phyloP scores from a whole-genome alignment of 2,888 invertebrate species.

The Drosophila rellima region DNA sequence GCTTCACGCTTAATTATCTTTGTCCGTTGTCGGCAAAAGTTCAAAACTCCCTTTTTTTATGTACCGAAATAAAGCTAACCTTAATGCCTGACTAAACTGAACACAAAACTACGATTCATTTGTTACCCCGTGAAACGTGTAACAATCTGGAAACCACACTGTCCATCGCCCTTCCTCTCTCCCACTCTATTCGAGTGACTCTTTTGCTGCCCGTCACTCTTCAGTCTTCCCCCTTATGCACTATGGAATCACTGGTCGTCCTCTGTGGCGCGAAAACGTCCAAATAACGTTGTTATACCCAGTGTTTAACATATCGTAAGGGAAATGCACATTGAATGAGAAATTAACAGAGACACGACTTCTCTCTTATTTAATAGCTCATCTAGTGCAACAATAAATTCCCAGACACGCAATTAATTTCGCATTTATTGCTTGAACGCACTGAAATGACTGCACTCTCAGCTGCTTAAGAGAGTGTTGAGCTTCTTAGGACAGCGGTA shows the following conservation, averaged over 20 bases:
- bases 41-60: constrained; percentile 11
- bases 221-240: neutral
- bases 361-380: neutral
- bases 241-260: constrained; percentile 1
- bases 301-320: neutral
- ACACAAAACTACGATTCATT: constrained; percentile 12
- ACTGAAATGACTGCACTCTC: neutral
- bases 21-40: constrained; percentile 32
- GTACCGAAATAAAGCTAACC: constrained; percentile 24
- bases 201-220: neutral
- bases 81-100: constrained; percentile 34
- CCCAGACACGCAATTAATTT: neutral
- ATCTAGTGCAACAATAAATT: neutral
- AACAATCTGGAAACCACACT: constrained; percentile 17
- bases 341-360: neutral
- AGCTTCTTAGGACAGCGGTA: neutral
- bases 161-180: neutral
- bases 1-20: constrained; percentile 52
- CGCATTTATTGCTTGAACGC: no score
- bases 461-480: neutral
- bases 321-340: neutral
- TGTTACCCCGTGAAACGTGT: constrained; percentile 1
- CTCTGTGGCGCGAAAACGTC: constrained; percentile 45
- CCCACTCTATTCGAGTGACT: neutral
- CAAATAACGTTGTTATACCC: constrained; percentile 48